Percentiles rank a stretch among this genome's conserved stretches.
Evolutionary conservation across 2,113 vertebrate species (phyloP).

Genomic region (Recurvirostra avosetta): DNA sequence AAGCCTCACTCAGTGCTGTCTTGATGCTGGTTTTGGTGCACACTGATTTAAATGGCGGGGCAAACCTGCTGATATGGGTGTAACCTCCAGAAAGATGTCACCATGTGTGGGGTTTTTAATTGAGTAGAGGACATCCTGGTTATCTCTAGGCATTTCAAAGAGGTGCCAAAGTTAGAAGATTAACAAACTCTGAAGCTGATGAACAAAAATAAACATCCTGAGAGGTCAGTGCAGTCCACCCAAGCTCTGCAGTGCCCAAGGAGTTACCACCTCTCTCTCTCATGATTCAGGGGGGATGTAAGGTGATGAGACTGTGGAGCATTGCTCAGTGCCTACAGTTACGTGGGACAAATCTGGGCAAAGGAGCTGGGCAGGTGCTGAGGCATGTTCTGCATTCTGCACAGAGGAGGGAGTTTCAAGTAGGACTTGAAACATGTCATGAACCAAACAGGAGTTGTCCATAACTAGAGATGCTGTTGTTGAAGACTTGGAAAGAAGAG

Average conservation of each 20-base stretch:
- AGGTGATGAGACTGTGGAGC: not conserved
- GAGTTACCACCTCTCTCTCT: not conserved
- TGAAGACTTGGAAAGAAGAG: not conserved
- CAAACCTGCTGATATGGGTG: not conserved
- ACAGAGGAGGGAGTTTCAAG: not conserved
- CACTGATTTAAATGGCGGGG: not conserved
- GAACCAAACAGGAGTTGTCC: not conserved
- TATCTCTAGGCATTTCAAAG: not conserved
- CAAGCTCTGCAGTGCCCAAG: not conserved
- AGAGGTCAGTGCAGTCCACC: not conserved
- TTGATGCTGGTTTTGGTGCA: not conserved
- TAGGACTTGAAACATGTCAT: not conserved
- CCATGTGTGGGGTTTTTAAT: not conserved
- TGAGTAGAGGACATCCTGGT: not conserved
- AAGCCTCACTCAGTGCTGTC: not conserved
- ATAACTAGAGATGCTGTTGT: not conserved
- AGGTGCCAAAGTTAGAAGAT: not conserved
- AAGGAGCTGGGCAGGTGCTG: not conserved
- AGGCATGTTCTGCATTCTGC: not conserved
- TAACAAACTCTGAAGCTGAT: not conserved
- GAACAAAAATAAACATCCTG: not conserved
- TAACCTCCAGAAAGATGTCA: not conserved
- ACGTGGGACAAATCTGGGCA: not conserved
- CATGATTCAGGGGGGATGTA: not conserved
- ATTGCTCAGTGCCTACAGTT: not conserved